Conservation (phyloP, 2,113 vertebrate species). For the Colius striatus region DNA sequence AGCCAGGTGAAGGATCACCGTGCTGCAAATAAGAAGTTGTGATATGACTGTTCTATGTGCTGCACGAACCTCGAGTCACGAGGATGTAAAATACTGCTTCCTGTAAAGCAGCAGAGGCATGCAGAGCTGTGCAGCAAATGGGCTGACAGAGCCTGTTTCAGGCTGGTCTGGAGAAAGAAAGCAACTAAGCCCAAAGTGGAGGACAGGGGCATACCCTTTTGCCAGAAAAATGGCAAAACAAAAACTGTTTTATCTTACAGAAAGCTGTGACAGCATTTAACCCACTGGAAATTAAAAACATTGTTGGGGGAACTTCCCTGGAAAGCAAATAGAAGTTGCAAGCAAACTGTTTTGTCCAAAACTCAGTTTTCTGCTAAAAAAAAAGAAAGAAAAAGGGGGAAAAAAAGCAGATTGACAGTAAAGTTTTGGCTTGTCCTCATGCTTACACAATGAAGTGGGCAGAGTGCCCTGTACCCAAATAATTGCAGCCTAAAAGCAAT, state of each 20-base stretch:
- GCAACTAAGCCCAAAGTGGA: background rate
- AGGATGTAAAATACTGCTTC: background rate
- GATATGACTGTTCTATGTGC: background rate
- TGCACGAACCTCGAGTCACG: background rate
- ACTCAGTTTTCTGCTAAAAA: background rate
- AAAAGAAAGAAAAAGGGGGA: no score
- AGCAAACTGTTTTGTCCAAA: background rate
- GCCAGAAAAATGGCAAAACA: background rate
- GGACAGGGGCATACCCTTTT: accelerated
- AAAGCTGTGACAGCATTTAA: background rate
- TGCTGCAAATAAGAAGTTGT: background rate
- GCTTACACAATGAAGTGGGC: background rate
- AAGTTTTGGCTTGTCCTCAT: background rate
- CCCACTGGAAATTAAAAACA: background rate
- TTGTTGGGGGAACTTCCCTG: background rate
- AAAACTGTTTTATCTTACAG: background rate
- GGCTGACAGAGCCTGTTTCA: background rate
- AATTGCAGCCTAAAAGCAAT: background rate
- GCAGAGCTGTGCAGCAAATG: background rate
- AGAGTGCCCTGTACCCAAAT: background rate
- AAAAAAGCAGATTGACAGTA: background rate
- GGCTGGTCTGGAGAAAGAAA: background rate
- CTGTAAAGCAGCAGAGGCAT: background rate
- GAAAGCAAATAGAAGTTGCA: background rate
- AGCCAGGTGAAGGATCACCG: background rate